Base-by-base conservation (phyloP, 2,113 vertebrate species). In the Pampusana beccarii region DNA sequence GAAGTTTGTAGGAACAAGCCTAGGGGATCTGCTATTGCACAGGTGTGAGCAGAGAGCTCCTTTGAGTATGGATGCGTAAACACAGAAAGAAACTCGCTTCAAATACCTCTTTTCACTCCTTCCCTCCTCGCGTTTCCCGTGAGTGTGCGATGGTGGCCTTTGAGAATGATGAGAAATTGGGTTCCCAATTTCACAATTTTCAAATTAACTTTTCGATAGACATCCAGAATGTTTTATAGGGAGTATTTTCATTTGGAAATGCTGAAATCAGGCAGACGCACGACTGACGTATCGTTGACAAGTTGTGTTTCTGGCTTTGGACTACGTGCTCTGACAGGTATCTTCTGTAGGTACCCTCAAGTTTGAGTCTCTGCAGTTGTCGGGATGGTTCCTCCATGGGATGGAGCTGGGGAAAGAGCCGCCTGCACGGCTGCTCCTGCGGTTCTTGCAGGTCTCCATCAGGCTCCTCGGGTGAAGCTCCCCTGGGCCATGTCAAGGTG, bases 401-500 rank as follows among this genome's bases (percentile, higher is more conserved):
- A 21, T 26, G 13, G 64, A 3, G 17, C 4, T 1, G 2, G 20
- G 46, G 9, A 21, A 58, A 15, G 13, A 33, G 34, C 56, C 1
- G 0, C 17, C 44, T 19, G 51, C 2, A 2, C 11, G 31, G n/a
- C n/a, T n/a, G 44, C 34, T 36, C 5, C 18, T 66, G 60, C 38
- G 51, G 50, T n/a, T 67, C 60, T 48, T 62, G 19, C n/a, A 21
- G 48, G 19, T n/a, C n/a, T n/a, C n/a, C n/a, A n/a, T n/a, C n/a
- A n/a, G n/a, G n/a, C n/a, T n/a, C n/a, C n/a, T 83, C 33, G 10
- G 1, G 0, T 38, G 58, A 17, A 46, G 20, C 28, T 72, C 8
- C 14, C 1, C 33, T 0, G 23, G 36, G 38, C 54, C 12, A 2
- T n/a, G 13, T 3, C 13, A 3, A 0, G 0, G 1, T 33, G 34